Conservation (phyloP, 2,113 vertebrate species). For the Stigmatopora nigra region DNA sequence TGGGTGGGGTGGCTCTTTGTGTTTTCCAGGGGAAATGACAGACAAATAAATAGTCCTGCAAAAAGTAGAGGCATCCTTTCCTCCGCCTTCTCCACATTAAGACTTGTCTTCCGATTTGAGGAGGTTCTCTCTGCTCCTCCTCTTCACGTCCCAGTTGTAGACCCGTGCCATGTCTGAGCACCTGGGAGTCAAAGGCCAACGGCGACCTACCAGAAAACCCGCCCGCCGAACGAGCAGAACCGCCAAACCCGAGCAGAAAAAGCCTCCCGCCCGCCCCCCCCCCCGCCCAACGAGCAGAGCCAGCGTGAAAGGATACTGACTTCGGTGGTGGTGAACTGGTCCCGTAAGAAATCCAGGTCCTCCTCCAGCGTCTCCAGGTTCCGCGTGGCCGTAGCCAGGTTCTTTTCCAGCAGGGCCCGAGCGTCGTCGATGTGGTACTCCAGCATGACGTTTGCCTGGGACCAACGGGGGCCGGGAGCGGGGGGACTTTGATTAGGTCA, state of each 20-base stretch:
- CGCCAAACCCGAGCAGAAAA: too few relatives aligned
- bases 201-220: too few relatives aligned
- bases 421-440: slow-evolving; percentile 97
- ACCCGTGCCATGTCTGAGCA: slow-evolving; percentile 95
- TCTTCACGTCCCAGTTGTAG: slow-evolving; percentile 99
- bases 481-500: background rate
- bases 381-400: slow-evolving; percentile 85
- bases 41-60: slow-evolving; percentile 60
- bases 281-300: too few relatives aligned
- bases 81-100: slow-evolving; percentile 42
- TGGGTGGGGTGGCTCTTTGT: slow-evolving; percentile 24
- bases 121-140: slow-evolving; percentile 90
- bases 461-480: background rate
- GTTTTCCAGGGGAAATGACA: slow-evolving; percentile 49
- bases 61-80: background rate
- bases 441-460: slow-evolving; percentile 95
- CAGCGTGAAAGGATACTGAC: slow-evolving; percentile 97
- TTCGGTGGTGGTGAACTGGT: slow-evolving; percentile 99
- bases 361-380: slow-evolving; percentile 92
- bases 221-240: too few relatives aligned
- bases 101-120: slow-evolving; percentile 83
- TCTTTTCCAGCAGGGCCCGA: slow-evolving; percentile 90
- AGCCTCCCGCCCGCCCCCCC: too few relatives aligned
- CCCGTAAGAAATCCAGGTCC: slow-evolving; percentile 93
- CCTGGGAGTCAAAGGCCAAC: slow-evolving; percentile 65